Evolutionary conservation across 2,797 vertebrate species (phyloP), one percentile per base, ranked within the genome.

Genomic region (Kryptolebias ocellatus): DNA sequence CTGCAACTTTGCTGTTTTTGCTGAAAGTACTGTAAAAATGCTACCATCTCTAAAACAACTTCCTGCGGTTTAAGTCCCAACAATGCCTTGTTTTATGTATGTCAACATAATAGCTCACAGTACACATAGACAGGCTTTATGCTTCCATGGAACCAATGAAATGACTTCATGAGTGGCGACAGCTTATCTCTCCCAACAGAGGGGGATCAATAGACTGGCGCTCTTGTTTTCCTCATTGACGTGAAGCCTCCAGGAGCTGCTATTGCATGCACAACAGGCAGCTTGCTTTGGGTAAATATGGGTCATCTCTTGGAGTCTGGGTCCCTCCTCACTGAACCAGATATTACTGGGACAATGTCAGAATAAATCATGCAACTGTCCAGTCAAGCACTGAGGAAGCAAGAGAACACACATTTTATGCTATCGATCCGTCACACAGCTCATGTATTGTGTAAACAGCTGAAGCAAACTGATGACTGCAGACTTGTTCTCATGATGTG

Each of bases 131-230:
- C 57, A 12, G 50, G 18, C 68, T 72, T 68, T 29, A 58, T 51
- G 65, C 42, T 55, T 5, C 79, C 81, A 65, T 84, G 85, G 76
- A 83, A 85, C 83, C 89, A 69, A 83, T 84, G 76, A 86, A 90
- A 88, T 80, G 86, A 91, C 90, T 90, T 86, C 79, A 92, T 83
- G 82, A 91, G 87, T 87, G 90, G 87, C 86, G 91, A 92, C 90
- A 93, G 85, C 90, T 93, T 93, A 92, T 93, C 93, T 92, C 79
- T 91, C 87, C 83, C 88, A 51, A 85, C 31, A 82, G 90, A 86
- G 67, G 70, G 20, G 70, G 85, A 93, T 93, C 92, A 91, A 93
- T 93, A 92, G 77, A 68, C 85, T 90, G 87, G 90, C 88, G 89
- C 91, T 83, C 71, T 74, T 18, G 70, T 69, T 86, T 83, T 86